These are phyloP conservation scores for Acrobasis repandana DNA, from an alignment of 2,888 invertebrate genomes.

Conservation along the genomic window DNA sequence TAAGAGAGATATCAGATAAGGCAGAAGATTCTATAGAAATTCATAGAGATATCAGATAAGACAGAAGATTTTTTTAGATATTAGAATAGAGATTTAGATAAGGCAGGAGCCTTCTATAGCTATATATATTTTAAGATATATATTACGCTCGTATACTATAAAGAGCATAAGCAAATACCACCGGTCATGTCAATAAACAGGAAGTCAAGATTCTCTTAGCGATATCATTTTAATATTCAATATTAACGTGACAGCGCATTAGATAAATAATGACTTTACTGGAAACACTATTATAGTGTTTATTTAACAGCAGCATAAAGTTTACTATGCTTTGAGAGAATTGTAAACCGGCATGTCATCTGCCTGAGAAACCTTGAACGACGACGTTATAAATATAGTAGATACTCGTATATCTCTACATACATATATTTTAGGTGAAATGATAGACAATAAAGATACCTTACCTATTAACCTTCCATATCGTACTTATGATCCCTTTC, in stretches of 20 bases:
- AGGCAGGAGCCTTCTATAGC: no score
- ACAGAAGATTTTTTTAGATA: no score
- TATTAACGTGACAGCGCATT: slow-evolving; percentile 3
- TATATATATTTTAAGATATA: no score
- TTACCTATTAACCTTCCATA: no score
- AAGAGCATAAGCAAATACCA: neutral
- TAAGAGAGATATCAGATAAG: no score
- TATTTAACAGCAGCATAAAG: neutral
- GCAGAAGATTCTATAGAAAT: no score
- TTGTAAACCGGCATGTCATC: slow-evolving; percentile 1
- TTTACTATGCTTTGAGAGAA: neutral
- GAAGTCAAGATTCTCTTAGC: slow-evolving; percentile 1
- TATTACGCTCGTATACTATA: neutral
- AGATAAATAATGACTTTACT: neutral
- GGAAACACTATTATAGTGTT: neutral
- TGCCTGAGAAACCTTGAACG: slow-evolving; percentile 11
- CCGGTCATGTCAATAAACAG: neutral
- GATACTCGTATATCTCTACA: neutral
- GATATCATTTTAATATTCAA: slow-evolving; percentile 7
- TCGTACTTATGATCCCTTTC: no score
- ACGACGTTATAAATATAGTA: neutral
- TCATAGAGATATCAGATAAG: no score
- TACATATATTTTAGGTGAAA: neutral
- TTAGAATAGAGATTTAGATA: no score
- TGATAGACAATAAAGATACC: neutral